These are phyloP conservation scores for Eilema sororculum DNA, from an alignment of 2,888 invertebrate genomes.

Conservation along the genomic window DNA sequence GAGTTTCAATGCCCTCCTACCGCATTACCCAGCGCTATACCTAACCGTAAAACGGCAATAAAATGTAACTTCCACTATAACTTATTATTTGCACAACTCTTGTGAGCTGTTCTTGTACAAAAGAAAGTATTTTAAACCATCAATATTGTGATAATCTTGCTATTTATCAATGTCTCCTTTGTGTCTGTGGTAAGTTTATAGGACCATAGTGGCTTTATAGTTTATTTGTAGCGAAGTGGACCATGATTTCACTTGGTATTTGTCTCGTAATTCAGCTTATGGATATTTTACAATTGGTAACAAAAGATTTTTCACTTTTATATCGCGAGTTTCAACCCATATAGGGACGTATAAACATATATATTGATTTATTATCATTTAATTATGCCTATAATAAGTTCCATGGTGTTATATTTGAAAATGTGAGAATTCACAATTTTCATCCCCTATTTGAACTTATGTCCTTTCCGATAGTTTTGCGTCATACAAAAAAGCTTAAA, in stretches of 20 bases:
- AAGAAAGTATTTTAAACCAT: constrained; percentile 46
- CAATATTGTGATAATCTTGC: constrained; percentile 54
- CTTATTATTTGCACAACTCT: constrained; percentile 40
- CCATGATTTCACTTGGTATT: constrained; percentile 40
- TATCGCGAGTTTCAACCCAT: not conserved
- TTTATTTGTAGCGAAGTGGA: constrained; percentile 43
- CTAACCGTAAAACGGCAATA: constrained; percentile 23
- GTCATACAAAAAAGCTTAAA: too few relatives aligned
- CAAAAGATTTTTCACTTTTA: not conserved
- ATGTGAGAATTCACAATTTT: too few relatives aligned
- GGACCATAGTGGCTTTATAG: constrained; percentile 36
- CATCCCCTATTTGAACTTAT: too few relatives aligned
- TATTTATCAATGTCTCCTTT: constrained; percentile 56
- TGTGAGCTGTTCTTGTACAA: constrained; percentile 24
- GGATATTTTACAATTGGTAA: not conserved
- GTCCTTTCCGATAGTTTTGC: too few relatives aligned
- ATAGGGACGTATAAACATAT: not conserved
- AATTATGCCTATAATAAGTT: too few relatives aligned
- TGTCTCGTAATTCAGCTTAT: constrained; percentile 31
- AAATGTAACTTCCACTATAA: constrained; percentile 34
- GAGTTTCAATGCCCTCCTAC: constrained; percentile 4
- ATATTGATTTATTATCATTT: not conserved
- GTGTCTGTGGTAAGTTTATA: constrained; percentile 48
- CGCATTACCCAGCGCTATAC: constrained; percentile 1
- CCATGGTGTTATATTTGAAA: too few relatives aligned